Evolutionary conservation across 2,113 vertebrate species (phyloP).

Genomic region (Phyllostomus hastatus): DNA sequence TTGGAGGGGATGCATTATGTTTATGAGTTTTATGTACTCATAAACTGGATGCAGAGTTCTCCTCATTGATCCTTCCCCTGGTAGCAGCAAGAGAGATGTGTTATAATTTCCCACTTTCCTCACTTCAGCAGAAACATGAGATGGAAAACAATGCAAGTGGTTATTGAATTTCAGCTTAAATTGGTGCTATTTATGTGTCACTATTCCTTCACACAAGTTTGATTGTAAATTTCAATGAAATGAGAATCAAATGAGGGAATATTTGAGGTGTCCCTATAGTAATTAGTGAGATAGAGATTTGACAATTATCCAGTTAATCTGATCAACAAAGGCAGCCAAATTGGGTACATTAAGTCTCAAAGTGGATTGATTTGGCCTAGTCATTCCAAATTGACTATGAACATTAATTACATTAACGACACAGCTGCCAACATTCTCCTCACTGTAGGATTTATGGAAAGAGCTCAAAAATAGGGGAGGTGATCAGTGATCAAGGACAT

Average conservation of each 20-base stretch:
- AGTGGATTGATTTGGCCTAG: conserved; percentile 57
- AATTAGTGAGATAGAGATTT: conserved; percentile 55
- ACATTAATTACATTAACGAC: conserved; percentile 64
- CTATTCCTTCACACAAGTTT: conserved; percentile 1
- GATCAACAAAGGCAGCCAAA: conserved; percentile 66
- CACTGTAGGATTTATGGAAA: not conserved
- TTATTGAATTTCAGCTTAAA: conserved; percentile 46
- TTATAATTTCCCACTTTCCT: not conserved
- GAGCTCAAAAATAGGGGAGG: not conserved
- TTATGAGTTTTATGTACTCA: not conserved
- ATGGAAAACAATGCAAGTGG: not conserved
- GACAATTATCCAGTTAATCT: conserved; percentile 64
- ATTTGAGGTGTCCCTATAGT: conserved; percentile 44
- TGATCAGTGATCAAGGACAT: not conserved
- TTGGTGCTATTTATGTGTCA: conserved; percentile 23
- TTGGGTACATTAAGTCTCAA: conserved; percentile 50
- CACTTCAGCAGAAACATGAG: not conserved
- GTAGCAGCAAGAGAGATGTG: not conserved
- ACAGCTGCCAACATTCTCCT: conserved; percentile 45
- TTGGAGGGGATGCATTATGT: not conserved
- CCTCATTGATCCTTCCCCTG: not conserved
- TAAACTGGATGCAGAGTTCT: not conserved
- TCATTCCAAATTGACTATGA: conserved; percentile 51
- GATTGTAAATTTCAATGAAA: conserved; percentile 56
- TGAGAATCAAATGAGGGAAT: conserved; percentile 58